Evolutionary conservation across 2,888 invertebrate species (phyloP), one percentile per base, ranked within the genome.

Genomic region (Amphimallon solstitiale): DNA sequence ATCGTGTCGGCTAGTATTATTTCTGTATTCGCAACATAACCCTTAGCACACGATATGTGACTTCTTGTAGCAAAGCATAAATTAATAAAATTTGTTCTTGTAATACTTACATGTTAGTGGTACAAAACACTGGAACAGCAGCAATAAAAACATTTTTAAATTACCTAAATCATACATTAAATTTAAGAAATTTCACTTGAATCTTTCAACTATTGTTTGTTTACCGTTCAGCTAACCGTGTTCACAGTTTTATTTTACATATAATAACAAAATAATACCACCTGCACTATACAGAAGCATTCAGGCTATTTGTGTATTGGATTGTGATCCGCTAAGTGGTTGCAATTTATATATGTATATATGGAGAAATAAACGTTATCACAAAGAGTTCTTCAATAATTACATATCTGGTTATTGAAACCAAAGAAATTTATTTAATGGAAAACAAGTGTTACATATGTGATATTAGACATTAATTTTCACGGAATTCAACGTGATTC

Each of bases 331-430:
- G n/a, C n/a, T 5, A 29, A 29, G 7, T 29, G 29, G 9, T 1
- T 29, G 29, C 3, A 5, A 1, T 29, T 29, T 29, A 29, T 9
- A 29, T 4, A 23, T 23, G 5, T 29, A 29, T 56, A 56, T 56
- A 40, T 56, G 17, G 56, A 23, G 23, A 56, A 54, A 40, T 40
- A 56, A 17, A 40, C 40, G 37, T 35, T 52, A 52, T 35, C 19
- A 17, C 2, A 35, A 56, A 51, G 51, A 35, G 38, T 40, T 23
- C 15, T 19, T 43, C 38, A 54, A 10, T 15, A 40, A 14, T 14
- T 40, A 23, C 56, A 40, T 56, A 56, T 56, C 56, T 56, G 10
- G 15, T 23, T 15, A 56, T 23, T 56, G 14, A 56, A 56, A 56
- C 40, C 40, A 21, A 40, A 15, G n/a, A n/a, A 15, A 56, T 56